Conservation (phyloP, 2,113 vertebrate species). For the Cynopterus brachyotis region DNA sequence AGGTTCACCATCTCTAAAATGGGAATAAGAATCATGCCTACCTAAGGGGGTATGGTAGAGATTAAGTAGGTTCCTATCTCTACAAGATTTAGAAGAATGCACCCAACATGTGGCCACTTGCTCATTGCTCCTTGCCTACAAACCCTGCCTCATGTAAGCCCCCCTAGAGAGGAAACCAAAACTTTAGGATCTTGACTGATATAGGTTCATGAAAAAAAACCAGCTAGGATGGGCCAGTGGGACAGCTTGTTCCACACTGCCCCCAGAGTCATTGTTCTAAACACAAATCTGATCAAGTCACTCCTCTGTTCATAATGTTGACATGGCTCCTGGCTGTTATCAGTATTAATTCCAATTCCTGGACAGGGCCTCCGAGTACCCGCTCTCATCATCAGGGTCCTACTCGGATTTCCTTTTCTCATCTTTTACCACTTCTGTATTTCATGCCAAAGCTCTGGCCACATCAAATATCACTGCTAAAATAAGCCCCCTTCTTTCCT, state of each 20-base stretch:
- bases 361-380: neutral
- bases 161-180: neutral
- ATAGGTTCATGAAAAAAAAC: neutral
- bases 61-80: neutral
- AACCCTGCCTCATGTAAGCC: neutral
- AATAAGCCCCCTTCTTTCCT: neutral
- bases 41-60: neutral
- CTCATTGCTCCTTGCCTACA: neutral
- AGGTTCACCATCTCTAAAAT: neutral
- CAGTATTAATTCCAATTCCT: neutral
- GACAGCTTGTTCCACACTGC: neutral
- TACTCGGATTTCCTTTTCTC: neutral
- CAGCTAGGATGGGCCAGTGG: neutral
- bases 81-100: neutral
- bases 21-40: neutral
- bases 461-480: neutral
- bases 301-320: neutral
- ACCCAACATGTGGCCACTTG: neutral
- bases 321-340: neutral
- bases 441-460: neutral
- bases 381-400: neutral
- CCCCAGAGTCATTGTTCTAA: neutral
- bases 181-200: neutral
- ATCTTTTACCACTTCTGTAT: neutral
- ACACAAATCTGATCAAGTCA: neutral